These are phyloP conservation scores for Macaria liturata DNA, from an alignment of 2,888 invertebrate species.

Conservation along the genomic window DNA sequence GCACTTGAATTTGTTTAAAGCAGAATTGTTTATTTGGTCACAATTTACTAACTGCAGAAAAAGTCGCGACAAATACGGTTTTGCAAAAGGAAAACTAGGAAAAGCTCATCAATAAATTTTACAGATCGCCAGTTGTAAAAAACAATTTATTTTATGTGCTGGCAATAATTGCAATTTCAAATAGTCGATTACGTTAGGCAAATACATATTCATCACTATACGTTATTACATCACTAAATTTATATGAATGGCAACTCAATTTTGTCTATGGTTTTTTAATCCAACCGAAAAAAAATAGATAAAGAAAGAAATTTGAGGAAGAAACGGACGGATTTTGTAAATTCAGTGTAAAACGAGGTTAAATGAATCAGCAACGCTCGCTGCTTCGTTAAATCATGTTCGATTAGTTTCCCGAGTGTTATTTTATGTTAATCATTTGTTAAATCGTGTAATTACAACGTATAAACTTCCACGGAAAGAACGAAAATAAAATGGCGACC, in stretches of 20 bases:
- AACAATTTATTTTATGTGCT: slow-evolving; percentile 10
- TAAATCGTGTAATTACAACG: slow-evolving; percentile 71
- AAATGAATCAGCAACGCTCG: slow-evolving; percentile 66
- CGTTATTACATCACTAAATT: neutral
- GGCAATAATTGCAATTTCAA: slow-evolving; percentile 29
- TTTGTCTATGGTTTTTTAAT: slow-evolving; percentile 45
- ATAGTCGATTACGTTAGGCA: slow-evolving; percentile 1
- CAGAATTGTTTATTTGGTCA: slow-evolving; percentile 16
- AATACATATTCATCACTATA: slow-evolving; percentile 2
- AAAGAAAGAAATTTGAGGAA: slow-evolving; percentile 58
- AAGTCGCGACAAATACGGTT: slow-evolving; percentile 20
- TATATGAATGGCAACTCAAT: slow-evolving; percentile 4
- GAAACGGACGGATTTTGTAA: slow-evolving; percentile 63
- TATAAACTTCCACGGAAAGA: slow-evolving; percentile 62
- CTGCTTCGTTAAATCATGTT: slow-evolving; percentile 73
- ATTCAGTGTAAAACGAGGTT: slow-evolving; percentile 65
- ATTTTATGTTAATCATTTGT: slow-evolving; percentile 73
- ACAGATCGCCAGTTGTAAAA: slow-evolving; percentile 36
- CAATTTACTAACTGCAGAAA: slow-evolving; percentile 22
- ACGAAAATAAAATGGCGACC: slow-evolving; percentile 89
- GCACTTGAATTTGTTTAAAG: slow-evolving; percentile 10
- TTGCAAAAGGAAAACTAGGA: slow-evolving; percentile 5
- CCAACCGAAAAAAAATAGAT: slow-evolving; percentile 46
- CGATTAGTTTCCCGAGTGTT: slow-evolving; percentile 62
- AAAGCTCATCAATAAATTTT: slow-evolving; percentile 44